Evolutionary conservation across 2,797 vertebrate species (phyloP).

Genomic region (Sebastes steindachneri): DNA sequence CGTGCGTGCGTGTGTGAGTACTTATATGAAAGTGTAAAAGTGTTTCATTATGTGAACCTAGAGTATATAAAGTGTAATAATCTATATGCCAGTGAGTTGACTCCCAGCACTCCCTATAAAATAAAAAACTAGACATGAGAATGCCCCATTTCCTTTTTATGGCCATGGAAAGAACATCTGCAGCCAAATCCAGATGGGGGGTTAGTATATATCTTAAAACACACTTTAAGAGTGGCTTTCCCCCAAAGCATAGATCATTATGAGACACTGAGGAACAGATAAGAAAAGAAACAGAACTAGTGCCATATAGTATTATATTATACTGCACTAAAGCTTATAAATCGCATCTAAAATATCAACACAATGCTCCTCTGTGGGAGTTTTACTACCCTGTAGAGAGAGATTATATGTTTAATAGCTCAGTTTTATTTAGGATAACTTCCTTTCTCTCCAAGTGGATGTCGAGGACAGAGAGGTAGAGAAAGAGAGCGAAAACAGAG

Average conservation of each 20-base stretch:
- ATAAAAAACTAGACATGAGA: slow-evolving; percentile 40
- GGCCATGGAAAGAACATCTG: slow-evolving; percentile 39
- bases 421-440: background rate
- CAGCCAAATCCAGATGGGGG: slow-evolving; percentile 50
- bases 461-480: background rate
- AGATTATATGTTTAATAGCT: slow-evolving; percentile 7
- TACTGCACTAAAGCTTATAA: slow-evolving; percentile 21
- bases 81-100: slow-evolving; percentile 46
- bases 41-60: slow-evolving; percentile 65
- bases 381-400: slow-evolving; percentile 27
- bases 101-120: slow-evolving; percentile 38
- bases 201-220: slow-evolving; percentile 29
- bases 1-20: slow-evolving; percentile 15
- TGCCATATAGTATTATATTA: slow-evolving; percentile 10
- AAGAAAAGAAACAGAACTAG: slow-evolving; percentile 23
- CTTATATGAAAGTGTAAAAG: slow-evolving; percentile 19
- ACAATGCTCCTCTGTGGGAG: slow-evolving; percentile 1
- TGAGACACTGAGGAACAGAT: slow-evolving; percentile 29
- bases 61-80: slow-evolving; percentile 57
- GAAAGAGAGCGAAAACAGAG: background rate
- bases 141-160: slow-evolving; percentile 54
- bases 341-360: slow-evolving; percentile 49
- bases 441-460: background rate
- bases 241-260: slow-evolving; percentile 29
- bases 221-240: slow-evolving; percentile 8